phyloP scores from a whole-genome alignment of 2,888 invertebrate species.

The Archaeoteleia sp. region DNA sequence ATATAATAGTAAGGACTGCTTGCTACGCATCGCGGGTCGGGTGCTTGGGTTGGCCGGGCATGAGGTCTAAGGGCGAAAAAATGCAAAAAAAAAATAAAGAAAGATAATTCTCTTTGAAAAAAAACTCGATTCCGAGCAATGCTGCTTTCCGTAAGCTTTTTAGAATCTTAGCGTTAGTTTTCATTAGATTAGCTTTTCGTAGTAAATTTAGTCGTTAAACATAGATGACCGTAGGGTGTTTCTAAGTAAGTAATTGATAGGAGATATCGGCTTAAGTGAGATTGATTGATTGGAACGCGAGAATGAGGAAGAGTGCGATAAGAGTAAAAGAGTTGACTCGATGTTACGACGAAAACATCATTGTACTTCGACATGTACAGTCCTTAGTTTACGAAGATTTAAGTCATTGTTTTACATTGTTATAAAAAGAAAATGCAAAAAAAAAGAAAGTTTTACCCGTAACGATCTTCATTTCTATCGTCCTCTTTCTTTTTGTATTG shows the following conservation, averaged over 20 bases:
- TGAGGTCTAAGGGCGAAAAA: conserved; percentile 50
- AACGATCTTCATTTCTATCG: conserved; percentile 51
- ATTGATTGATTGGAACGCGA: conserved; percentile 38
- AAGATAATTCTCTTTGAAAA: conserved; percentile 40
- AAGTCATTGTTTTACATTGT: conserved; percentile 72
- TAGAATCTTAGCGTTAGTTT: conserved; percentile 64
- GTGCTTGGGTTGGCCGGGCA: conserved; percentile 70
- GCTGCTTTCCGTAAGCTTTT: conserved; percentile 69
- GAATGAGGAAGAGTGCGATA: conserved; percentile 46
- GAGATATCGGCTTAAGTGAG: conserved; percentile 66
- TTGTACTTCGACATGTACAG: conserved; percentile 71
- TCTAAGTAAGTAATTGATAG: conserved; percentile 65
- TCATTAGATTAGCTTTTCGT: conserved; percentile 63
- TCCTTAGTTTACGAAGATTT: conserved; percentile 68
- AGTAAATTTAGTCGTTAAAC: conserved; percentile 52
- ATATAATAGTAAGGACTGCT: conserved; percentile 71
- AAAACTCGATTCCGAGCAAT: conserved; percentile 56
- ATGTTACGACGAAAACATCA: conserved; percentile 61
- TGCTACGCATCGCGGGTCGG: conserved; percentile 71
- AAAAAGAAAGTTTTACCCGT: conserved; percentile 54
- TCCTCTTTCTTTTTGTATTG: conserved; percentile 47
- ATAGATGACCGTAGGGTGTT: conserved; percentile 66
- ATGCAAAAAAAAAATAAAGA: conserved; percentile 30
- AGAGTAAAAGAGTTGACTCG: conserved; percentile 58
- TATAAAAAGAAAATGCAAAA: conserved; percentile 59